phyloP scores from a whole-genome alignment of 2,113 vertebrate species.

The Turnix velox region DNA sequence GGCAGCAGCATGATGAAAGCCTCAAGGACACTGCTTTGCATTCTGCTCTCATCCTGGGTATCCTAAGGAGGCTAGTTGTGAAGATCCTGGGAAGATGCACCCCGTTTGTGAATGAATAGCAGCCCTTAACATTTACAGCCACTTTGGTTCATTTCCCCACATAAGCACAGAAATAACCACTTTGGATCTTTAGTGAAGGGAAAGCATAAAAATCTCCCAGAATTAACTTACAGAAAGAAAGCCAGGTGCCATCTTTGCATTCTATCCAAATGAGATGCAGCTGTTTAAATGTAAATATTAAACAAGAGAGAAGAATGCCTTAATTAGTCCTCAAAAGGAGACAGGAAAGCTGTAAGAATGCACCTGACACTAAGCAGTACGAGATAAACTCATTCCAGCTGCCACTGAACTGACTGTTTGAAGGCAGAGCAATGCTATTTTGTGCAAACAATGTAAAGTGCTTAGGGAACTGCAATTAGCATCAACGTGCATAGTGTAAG shows the following conservation, averaged over 20 bases:
- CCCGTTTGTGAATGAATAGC: constrained; percentile 39
- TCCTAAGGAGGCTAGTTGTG: neutral
- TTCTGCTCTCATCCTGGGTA: neutral
- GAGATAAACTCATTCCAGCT: constrained; percentile 69
- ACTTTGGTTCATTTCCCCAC: neutral
- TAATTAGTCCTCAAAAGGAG: constrained; percentile 64
- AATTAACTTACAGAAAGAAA: constrained; percentile 34
- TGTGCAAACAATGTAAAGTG: constrained; percentile 73
- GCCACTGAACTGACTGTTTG: constrained; percentile 66
- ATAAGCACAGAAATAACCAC: constrained; percentile 43
- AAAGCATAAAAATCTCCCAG: neutral
- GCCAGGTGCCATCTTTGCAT: constrained; percentile 57
- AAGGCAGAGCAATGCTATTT: constrained; percentile 68
- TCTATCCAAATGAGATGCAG: constrained; percentile 59
- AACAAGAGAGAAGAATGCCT: constrained; percentile 63
- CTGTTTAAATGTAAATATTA: constrained; percentile 70
- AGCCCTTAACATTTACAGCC: constrained; percentile 9
- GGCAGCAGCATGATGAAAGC: neutral
- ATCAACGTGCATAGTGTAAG: constrained; percentile 65
- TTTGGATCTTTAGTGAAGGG: neutral
- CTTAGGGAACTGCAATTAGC: constrained; percentile 73
- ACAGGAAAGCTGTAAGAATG: constrained; percentile 64
- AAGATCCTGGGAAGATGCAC: neutral
- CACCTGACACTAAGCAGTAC: constrained; percentile 72
- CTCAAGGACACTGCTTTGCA: constrained; percentile 19